Conservation (phyloP, 2,888 invertebrate species). For the Hypomecis punctinalis region DNA sequence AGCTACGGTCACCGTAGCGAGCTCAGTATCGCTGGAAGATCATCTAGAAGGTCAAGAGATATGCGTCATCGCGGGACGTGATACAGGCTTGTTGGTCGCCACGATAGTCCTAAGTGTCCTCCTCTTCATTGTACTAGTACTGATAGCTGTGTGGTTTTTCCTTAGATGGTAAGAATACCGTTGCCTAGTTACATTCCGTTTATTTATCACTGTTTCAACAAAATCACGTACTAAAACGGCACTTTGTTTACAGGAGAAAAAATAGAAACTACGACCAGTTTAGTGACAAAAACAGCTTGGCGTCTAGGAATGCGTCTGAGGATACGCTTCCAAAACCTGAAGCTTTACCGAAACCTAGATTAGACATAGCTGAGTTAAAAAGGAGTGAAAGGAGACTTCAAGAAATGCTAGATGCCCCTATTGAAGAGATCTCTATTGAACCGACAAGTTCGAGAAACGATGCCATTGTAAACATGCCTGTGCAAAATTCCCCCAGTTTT, state of each 20-base stretch:
- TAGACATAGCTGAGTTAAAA: slow-evolving; percentile 72
- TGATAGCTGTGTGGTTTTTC: slow-evolving; percentile 65
- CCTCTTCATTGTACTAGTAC: slow-evolving; percentile 67
- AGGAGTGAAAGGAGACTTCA: slow-evolving; percentile 71
- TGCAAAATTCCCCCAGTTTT: slow-evolving; percentile 32
- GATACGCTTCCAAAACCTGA: slow-evolving; percentile 52
- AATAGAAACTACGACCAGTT: slow-evolving; percentile 64
- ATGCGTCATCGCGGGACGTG: slow-evolving; percentile 60
- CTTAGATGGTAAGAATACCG: slow-evolving; percentile 70
- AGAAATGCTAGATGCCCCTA: slow-evolving; percentile 69
- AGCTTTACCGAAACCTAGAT: slow-evolving; percentile 54
- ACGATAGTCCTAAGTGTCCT: slow-evolving; percentile 73
- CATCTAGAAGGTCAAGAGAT: slow-evolving; percentile 67
- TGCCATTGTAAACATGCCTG: slow-evolving; percentile 55
- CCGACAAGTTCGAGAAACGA: slow-evolving; percentile 49
- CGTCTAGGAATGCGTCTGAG: slow-evolving; percentile 58
- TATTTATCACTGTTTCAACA: slow-evolving; percentile 43
- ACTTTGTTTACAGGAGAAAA: slow-evolving; percentile 61
- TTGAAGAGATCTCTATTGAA: slow-evolving; percentile 52
- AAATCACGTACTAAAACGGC: slow-evolving; percentile 39
- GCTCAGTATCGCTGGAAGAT: slow-evolving; percentile 70
- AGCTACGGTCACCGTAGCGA: slow-evolving; percentile 58
- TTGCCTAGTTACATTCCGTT: slow-evolving; percentile 48
- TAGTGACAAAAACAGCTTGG: slow-evolving; percentile 63
- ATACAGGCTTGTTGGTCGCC: slow-evolving; percentile 69